Evolutionary conservation across 2,888 invertebrate species (phyloP).

Genomic region (Lycocerus yunnanus): DNA sequence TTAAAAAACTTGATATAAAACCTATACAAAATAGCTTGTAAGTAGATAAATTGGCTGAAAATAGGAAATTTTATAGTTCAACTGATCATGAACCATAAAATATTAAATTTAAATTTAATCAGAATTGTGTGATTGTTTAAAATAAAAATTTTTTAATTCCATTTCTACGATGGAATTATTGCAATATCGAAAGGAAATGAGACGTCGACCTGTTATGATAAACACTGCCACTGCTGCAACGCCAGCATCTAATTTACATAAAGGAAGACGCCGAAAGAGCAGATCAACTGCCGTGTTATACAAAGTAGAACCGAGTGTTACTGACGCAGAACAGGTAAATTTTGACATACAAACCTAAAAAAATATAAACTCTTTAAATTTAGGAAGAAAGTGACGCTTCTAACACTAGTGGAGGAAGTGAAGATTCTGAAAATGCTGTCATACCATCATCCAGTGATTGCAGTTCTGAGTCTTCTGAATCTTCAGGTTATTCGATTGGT

Average conservation of each 20-base stretch:
- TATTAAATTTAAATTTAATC: too few species aligned
- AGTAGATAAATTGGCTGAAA: not conserved
- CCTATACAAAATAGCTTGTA: too few species aligned
- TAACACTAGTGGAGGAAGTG: constrained; percentile 34
- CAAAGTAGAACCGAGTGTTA: constrained; percentile 62
- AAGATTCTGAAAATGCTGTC: constrained; percentile 60
- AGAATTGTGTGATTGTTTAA: too few species aligned
- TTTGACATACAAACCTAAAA: not conserved
- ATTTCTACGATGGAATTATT: constrained; percentile 63
- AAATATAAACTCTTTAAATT: not conserved
- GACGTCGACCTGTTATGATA: constrained; percentile 74
- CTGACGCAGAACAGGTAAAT: constrained; percentile 49
- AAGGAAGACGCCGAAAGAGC: constrained; percentile 34
- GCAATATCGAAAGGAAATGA: constrained; percentile 77
- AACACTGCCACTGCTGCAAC: constrained; percentile 59
- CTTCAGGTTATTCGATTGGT: constrained; percentile 93
- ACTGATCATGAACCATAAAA: too few species aligned
- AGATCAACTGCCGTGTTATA: constrained; percentile 47
- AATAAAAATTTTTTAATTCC: too few species aligned
- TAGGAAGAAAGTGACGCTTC: constrained; percentile 29
- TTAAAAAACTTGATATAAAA: too few species aligned
- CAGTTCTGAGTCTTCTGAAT: constrained; percentile 57
- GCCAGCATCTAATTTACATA: constrained; percentile 36
- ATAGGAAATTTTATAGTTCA: too few species aligned
- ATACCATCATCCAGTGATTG: constrained; percentile 57